These are phyloP conservation scores for Gymnobelideus leadbeateri DNA, from an alignment of 2,113 vertebrate genomes.

Conservation along the genomic window DNA sequence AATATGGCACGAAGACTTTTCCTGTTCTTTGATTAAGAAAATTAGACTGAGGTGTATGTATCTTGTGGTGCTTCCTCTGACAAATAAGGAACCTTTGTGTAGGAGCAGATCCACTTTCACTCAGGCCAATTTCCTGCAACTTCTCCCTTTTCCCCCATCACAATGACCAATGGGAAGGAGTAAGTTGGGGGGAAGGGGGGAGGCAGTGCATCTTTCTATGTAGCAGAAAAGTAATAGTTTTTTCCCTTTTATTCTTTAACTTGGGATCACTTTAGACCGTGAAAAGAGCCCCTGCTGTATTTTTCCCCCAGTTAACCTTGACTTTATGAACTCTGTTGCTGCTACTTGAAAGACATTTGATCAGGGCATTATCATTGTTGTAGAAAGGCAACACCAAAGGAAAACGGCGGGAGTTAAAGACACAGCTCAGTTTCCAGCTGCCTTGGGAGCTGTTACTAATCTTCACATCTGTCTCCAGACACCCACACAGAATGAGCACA, in stretches of 20 bases:
- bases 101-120: background rate
- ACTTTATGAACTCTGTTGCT: background rate
- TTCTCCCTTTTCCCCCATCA: background rate
- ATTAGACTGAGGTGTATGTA: background rate
- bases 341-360: background rate
- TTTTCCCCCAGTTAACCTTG: background rate
- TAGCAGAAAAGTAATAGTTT: background rate
- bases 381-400: slow-evolving; percentile 69
- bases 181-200: background rate
- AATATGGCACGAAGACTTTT: background rate
- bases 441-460: slow-evolving; percentile 76
- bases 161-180: background rate
- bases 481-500: slow-evolving; percentile 78
- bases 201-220: background rate
- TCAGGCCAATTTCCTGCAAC: background rate
- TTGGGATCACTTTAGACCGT: background rate
- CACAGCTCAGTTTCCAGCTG: slow-evolving; percentile 57
- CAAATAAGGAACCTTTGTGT: background rate
- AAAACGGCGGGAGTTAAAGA: slow-evolving; percentile 67
- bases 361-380: background rate
- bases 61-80: background rate
- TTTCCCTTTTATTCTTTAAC: background rate
- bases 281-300: background rate
- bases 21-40: background rate
- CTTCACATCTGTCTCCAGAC: slow-evolving; percentile 76